phyloP scores from a whole-genome alignment of 2,113 vertebrate species.

The Microtus pennsylvanicus region DNA sequence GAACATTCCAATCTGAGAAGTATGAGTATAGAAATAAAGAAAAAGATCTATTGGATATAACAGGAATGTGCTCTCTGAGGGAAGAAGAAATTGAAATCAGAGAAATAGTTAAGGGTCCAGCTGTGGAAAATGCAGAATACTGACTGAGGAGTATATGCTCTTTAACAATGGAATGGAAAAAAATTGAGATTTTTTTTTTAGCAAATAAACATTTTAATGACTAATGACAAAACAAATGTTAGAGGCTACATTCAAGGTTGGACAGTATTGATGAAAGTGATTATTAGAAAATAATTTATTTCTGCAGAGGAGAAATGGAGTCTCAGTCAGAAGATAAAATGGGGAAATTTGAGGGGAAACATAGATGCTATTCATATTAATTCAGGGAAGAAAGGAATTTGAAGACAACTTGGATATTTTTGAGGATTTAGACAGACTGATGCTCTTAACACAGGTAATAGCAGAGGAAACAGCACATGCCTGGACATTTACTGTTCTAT shows the following conservation, averaged over 20 bases:
- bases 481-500: neutral
- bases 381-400: neutral
- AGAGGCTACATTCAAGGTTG: neutral
- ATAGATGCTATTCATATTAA: neutral
- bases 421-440: neutral
- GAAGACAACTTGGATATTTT: neutral
- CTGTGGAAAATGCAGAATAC: neutral
- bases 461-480: neutral
- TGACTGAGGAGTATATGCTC: neutral
- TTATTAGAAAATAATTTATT: constrained; percentile 52
- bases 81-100: neutral
- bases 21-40: neutral
- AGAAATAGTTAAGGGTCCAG: neutral
- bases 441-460: neutral
- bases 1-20: neutral
- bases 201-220: neutral
- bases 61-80: neutral
- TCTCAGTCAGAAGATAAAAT: neutral
- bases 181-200: neutral
- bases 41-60: neutral
- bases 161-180: neutral
- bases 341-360: neutral
- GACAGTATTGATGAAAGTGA: neutral
- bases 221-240: neutral
- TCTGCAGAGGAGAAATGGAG: neutral